These are phyloP conservation scores for Lophotriccus pileatus DNA, from an alignment of 2,797 vertebrate genomes.

Conservation along the genomic window DNA sequence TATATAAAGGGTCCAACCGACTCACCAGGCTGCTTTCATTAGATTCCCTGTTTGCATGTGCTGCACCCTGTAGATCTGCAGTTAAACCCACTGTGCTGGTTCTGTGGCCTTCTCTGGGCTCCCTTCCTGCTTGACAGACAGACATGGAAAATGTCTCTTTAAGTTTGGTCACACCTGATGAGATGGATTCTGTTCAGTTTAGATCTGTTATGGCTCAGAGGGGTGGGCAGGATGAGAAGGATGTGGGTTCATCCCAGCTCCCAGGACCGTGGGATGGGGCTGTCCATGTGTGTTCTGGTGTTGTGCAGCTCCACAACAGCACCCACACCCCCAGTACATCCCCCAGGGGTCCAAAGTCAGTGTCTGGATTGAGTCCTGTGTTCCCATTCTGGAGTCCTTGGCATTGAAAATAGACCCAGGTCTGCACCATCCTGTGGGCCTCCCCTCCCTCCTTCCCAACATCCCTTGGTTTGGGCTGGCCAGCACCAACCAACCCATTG, in stretches of 20 bases:
- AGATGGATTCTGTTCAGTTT: neutral
- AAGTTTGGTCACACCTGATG: fast-evolving
- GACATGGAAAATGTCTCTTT: neutral
- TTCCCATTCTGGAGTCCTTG: neutral
- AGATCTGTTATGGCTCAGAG: neutral
- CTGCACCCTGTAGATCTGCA: neutral
- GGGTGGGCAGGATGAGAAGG: fast-evolving
- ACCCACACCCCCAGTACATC: fast-evolving
- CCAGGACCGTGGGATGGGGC: fast-evolving
- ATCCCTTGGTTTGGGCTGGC: fast-evolving
- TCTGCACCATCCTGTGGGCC: fast-evolving
- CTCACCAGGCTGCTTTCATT: neutral
- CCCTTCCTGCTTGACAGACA: neutral
- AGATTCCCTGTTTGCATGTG: neutral
- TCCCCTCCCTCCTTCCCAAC: neutral
- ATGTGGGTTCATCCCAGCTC: fast-evolving
- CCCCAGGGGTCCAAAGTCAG: fast-evolving
- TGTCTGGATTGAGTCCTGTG: neutral
- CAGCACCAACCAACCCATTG: neutral
- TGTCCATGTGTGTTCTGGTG: fast-evolving
- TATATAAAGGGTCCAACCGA: neutral
- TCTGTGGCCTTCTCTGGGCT: neutral
- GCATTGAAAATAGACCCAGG: fast-evolving
- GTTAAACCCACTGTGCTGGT: neutral
- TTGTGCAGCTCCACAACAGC: neutral